Evolutionary conservation across 2,797 vertebrate genomes (phyloP).

Genomic region (Coracias cyanogaster): DNA sequence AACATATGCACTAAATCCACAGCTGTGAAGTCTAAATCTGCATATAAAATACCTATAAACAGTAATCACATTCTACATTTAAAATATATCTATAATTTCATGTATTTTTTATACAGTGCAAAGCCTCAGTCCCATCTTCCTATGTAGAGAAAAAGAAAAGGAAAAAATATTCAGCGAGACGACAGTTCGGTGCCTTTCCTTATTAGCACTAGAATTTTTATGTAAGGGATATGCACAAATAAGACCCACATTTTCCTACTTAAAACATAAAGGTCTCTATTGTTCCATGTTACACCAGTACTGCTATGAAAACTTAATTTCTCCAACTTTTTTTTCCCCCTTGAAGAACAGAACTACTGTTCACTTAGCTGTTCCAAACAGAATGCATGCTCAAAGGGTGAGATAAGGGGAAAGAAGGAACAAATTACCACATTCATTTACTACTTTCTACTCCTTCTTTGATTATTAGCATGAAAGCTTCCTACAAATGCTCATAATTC

Average conservation of each 20-base stretch:
- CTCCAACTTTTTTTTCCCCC: conserved; percentile 45
- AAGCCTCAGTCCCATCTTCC: neutral
- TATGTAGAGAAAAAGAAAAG: neutral
- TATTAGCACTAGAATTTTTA: conserved; percentile 39
- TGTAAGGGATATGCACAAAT: conserved; percentile 49
- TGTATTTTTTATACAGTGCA: neutral
- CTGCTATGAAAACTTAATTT: conserved; percentile 60
- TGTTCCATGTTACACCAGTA: conserved; percentile 49
- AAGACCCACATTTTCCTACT: conserved; percentile 56
- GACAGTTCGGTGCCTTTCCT: conserved; percentile 20
- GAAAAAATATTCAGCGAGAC: neutral
- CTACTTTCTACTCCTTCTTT: conserved; percentile 26
- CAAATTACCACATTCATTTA: conserved; percentile 64
- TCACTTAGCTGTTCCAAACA: conserved; percentile 60
- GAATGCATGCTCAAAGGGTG: conserved; percentile 70
- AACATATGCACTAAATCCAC: neutral
- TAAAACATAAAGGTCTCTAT: conserved; percentile 68
- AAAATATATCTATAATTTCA: neutral
- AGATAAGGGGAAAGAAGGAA: conserved; percentile 65
- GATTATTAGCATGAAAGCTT: conserved; percentile 43
- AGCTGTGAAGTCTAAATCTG: neutral
- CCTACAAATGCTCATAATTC: neutral
- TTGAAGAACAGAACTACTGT: conserved; percentile 64
- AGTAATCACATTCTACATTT: neutral
- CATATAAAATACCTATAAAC: neutral